These are phyloP conservation scores for Podabrus alpinus DNA, from an alignment of 2,888 invertebrate genomes.

Conservation along the genomic window DNA sequence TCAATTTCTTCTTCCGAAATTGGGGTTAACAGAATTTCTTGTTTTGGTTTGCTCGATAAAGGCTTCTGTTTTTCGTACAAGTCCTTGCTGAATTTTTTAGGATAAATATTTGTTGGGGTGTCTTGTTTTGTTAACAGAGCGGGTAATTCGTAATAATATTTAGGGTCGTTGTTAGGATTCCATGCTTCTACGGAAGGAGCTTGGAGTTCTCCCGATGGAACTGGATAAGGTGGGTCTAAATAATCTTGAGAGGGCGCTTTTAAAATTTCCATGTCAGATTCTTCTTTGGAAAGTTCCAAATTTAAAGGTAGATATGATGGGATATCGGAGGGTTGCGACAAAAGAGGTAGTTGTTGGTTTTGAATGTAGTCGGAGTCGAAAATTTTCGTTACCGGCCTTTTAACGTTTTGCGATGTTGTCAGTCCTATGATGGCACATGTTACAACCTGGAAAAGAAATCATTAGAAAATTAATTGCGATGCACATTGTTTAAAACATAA, in stretches of 20 bases:
- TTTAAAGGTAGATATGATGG: slow-evolving; percentile 37
- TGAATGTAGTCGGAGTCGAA: slow-evolving; percentile 5
- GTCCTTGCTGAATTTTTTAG: slow-evolving; percentile 62
- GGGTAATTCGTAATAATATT: slow-evolving; percentile 51
- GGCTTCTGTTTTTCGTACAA: slow-evolving; percentile 54
- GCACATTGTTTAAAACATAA: background rate
- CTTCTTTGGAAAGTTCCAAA: slow-evolving; percentile 46
- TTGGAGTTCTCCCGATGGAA: slow-evolving; percentile 57
- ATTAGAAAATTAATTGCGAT: too few relatives aligned
- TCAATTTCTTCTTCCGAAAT: slow-evolving; percentile 52
- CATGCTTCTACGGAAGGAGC: slow-evolving; percentile 54
- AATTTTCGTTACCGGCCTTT: slow-evolving; percentile 24
- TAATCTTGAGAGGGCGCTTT: slow-evolving; percentile 41
- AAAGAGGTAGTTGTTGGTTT: slow-evolving; percentile 2
- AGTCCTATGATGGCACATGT: slow-evolving; percentile 11
- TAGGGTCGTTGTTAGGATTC: slow-evolving; percentile 53
- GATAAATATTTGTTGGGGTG: slow-evolving; percentile 61
- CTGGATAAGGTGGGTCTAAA: slow-evolving; percentile 39
- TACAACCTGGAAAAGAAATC: slow-evolving; percentile 9
- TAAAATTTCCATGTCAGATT: slow-evolving; percentile 36
- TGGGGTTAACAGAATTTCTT: slow-evolving; percentile 55
- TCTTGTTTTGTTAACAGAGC: slow-evolving; percentile 49
- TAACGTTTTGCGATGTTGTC: slow-evolving; percentile 19
- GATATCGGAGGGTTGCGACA: slow-evolving; percentile 19
- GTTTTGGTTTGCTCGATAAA: slow-evolving; percentile 52